Percentiles rank a stretch among this genome's conserved stretches.
These are phyloP conservation scores for Trimorus sp. DNA, from an alignment of 2,888 invertebrate genomes.

Conservation along the genomic window DNA sequence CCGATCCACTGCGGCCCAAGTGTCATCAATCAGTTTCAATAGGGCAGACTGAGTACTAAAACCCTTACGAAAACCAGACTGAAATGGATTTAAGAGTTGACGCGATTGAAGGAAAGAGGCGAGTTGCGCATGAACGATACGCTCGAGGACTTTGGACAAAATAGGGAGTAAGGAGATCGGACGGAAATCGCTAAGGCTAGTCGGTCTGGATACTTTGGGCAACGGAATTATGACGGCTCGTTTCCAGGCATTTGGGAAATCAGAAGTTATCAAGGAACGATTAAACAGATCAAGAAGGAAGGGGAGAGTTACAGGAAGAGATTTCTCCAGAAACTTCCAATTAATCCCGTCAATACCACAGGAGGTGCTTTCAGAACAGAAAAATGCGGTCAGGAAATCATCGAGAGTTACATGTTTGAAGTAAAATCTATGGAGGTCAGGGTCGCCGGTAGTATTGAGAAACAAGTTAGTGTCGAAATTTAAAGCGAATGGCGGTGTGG, in stretches of 20 bases:
- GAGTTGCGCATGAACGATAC: not conserved
- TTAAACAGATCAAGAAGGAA: not conserved
- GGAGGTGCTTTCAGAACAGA: not conserved
- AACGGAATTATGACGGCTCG: not conserved
- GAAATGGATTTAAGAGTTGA: not conserved
- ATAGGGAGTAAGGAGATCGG: not conserved
- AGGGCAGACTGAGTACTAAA: not conserved
- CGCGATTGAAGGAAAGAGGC: not conserved
- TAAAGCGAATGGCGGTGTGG: no score
- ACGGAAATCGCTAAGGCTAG: not conserved
- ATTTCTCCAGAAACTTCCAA: not conserved
- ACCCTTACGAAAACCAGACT: not conserved
- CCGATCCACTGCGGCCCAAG: not conserved
- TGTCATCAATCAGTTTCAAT: not conserved
- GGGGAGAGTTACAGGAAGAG: not conserved
- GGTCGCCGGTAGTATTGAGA: no score
- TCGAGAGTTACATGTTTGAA: not conserved
- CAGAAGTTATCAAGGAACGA: not conserved
- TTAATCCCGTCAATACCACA: not conserved
- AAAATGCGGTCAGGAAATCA: not conserved
- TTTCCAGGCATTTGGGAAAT: slow-evolving; percentile 2
- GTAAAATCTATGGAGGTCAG: not conserved
- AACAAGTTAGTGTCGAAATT: no score
- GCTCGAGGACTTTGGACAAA: not conserved
- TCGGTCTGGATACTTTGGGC: not conserved